A percentile compares a stretch with the other conserved stretches of the same genome.
Conservation (phyloP, 2,888 invertebrate species). For the Eulithis prunata region DNA sequence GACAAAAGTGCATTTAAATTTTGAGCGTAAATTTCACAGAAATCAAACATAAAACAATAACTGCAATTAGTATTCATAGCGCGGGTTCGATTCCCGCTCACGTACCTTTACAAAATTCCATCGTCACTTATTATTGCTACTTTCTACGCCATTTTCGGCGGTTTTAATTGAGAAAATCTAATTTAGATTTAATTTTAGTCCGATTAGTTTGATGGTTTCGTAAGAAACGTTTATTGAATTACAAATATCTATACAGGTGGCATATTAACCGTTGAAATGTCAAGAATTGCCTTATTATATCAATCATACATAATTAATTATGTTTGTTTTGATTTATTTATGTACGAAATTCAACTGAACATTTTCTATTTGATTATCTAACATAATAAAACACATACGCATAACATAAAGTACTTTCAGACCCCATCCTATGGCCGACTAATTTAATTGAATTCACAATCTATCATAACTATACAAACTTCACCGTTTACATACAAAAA, state of each 20-base stretch:
- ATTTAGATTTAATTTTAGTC: constrained; percentile 43
- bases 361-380: constrained; percentile 24
- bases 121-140: constrained; percentile 69
- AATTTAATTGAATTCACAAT: constrained; percentile 72
- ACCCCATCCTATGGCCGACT: constrained; percentile 58
- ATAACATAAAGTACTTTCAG: constrained; percentile 31
- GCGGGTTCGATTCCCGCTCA: constrained; percentile 67
- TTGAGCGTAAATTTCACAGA: constrained; percentile 34
- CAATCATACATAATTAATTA: too few relatives aligned
- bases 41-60: constrained; percentile 54
- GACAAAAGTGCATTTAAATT: constrained; percentile 26
- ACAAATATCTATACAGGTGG: not conserved
- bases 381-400: constrained; percentile 47
- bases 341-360: constrained; percentile 40
- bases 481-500: constrained; percentile 22
- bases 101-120: constrained; percentile 73
- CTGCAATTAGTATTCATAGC: constrained; percentile 71
- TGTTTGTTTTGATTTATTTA: not conserved
- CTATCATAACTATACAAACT: constrained; percentile 45
- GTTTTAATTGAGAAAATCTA: constrained; percentile 58
- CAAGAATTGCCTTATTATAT: too few relatives aligned
- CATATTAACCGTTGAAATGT: too few relatives aligned
- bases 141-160: constrained; percentile 74
- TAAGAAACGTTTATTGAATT: constrained; percentile 3
- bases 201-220: constrained; percentile 8